A percentile compares a stretch with the other conserved stretches of the same genome.
These are phyloP conservation scores for Glareola pratincola DNA, from an alignment of 2,113 vertebrate species.

Conservation along the genomic window DNA sequence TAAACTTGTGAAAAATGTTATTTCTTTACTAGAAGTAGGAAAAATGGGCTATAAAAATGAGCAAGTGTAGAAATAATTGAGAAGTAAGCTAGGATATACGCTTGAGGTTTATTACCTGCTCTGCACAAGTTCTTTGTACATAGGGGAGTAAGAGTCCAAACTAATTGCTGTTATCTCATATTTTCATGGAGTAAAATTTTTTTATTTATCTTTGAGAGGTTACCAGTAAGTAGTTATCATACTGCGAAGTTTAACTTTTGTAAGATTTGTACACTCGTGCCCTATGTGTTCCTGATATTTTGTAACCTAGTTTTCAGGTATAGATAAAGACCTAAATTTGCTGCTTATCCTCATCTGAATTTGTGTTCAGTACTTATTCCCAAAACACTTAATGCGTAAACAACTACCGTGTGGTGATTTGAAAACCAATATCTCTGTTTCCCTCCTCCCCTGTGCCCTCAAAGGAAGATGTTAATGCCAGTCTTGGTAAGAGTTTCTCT, in stretches of 20 bases:
- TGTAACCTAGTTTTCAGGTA: background rate
- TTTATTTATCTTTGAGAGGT: background rate
- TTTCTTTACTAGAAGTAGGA: background rate
- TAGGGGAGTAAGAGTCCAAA: background rate
- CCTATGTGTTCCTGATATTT: background rate
- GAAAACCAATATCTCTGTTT: background rate
- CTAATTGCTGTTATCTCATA: background rate
- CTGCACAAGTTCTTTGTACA: background rate
- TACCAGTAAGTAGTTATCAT: background rate
- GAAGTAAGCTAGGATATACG: background rate
- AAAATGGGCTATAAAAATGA: background rate
- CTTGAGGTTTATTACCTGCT: background rate
- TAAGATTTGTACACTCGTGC: background rate
- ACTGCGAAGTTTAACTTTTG: background rate
- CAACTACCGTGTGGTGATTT: background rate
- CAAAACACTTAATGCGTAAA: background rate
- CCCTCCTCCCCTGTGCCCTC: background rate
- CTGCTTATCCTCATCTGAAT: background rate
- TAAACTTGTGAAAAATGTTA: background rate
- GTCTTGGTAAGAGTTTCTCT: slow-evolving; percentile 63
- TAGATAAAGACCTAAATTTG: background rate
- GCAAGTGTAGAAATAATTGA: background rate
- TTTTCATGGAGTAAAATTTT: background rate
- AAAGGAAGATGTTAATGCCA: slow-evolving; percentile 76
- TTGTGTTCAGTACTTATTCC: background rate